A percentile compares a stretch with the other conserved stretches of the same genome.
These are phyloP conservation scores for Fulica atra DNA, from an alignment of 2,113 vertebrate genomes.

Conservation along the genomic window DNA sequence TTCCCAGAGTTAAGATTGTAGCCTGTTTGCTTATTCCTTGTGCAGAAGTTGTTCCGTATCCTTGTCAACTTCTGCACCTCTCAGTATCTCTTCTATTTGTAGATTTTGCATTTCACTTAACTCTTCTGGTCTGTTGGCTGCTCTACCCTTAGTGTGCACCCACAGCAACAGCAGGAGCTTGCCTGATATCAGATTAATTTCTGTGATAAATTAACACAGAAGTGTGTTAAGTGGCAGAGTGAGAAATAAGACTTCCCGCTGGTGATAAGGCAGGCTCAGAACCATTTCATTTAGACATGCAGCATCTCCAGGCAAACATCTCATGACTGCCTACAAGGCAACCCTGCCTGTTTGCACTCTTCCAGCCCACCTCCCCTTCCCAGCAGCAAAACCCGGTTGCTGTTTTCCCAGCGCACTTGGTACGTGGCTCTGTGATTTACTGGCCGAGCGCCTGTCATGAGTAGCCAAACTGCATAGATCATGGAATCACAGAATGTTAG, in stretches of 20 bases:
- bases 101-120: neutral
- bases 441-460: neutral
- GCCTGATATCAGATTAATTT: neutral
- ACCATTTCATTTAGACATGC: neutral
- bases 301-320: neutral
- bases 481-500: too few species aligned
- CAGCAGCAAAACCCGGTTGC: fast-evolving
- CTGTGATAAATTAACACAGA: neutral
- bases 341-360: neutral
- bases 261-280: neutral
- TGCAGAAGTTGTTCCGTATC: neutral
- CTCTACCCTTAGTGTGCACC: neutral
- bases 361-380: neutral
- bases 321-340: neutral
- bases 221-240: neutral
- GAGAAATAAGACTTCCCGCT: neutral
- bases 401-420: fast-evolving
- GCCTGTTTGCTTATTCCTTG: neutral
- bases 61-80: neutral
- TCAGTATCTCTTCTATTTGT: neutral
- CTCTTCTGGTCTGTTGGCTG: neutral
- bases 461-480: neutral
- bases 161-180: neutral
- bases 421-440: neutral
- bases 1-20: neutral